Percentiles rank a stretch among this genome's conserved stretches.
Conservation (phyloP, 1,140 invertebrate species). For the Trachelipus rathkii region DNA sequence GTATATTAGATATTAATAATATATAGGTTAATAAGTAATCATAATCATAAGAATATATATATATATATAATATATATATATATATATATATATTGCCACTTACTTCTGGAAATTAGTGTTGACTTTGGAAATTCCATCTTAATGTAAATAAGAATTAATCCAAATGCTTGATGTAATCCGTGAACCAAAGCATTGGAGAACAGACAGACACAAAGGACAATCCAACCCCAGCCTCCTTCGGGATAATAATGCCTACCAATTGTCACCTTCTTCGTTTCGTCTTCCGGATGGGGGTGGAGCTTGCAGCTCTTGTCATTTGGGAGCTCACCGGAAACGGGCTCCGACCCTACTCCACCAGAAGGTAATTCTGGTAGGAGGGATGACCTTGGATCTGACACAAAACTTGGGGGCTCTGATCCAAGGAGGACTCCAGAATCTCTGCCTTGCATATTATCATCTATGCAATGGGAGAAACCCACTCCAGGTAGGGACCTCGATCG, state of each 20-base stretch:
- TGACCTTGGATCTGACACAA: slow-evolving; percentile 37
- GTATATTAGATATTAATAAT: too few species aligned
- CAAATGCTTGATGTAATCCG: slow-evolving; percentile 60
- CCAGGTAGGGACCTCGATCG: slow-evolving; percentile 43
- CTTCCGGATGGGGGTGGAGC: slow-evolving; percentile 53
- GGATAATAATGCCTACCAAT: slow-evolving; percentile 70
- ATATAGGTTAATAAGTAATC: too few species aligned
- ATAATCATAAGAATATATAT: too few species aligned
- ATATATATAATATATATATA: slow-evolving; percentile 13
- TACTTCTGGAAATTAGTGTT: neutral
- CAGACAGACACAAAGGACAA: slow-evolving; percentile 60
- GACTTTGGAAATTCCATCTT: slow-evolving; percentile 1
- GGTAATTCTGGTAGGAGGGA: slow-evolving; percentile 39
- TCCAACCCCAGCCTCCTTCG: slow-evolving; percentile 71
- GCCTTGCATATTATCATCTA: neutral
- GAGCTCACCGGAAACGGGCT: slow-evolving; percentile 35
- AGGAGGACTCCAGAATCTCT: slow-evolving; percentile 40
- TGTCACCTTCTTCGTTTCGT: slow-evolving; percentile 51
- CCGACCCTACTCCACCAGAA: slow-evolving; percentile 33
- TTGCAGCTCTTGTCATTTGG: neutral
- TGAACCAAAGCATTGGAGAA: slow-evolving; percentile 61
- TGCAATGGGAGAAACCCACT: neutral
- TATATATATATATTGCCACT: neutral
- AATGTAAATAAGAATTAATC: slow-evolving; percentile 52
- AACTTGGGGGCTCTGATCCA: slow-evolving; percentile 36